Evolutionary conservation across 2,888 invertebrate genomes (phyloP).

Genomic region (Xestia xanthographa): DNA sequence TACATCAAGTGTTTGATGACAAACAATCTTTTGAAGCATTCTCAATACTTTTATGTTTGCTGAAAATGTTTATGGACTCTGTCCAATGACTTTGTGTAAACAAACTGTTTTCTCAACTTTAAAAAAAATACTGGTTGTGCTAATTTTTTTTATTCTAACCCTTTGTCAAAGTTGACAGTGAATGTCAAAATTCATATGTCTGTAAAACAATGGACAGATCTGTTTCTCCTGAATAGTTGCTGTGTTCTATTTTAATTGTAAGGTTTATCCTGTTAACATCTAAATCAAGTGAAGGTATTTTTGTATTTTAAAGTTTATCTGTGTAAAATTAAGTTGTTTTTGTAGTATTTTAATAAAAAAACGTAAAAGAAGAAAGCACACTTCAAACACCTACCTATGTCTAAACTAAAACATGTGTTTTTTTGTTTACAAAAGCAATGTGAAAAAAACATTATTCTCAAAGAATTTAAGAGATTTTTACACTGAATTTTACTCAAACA

Average conservation of each 20-base stretch:
- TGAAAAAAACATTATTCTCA: background rate
- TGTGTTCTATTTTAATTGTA: constrained; percentile 51
- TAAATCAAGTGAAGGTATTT: constrained; percentile 51
- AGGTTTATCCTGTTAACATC: constrained; percentile 52
- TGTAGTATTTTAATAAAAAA: background rate
- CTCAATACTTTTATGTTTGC: background rate
- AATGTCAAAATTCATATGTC: constrained; percentile 70
- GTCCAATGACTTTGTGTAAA: constrained; percentile 7
- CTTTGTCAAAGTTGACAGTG: constrained; percentile 63
- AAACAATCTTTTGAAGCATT: background rate
- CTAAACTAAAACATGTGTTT: constrained; percentile 15
- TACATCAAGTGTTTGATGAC: background rate
- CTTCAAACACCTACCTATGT: constrained; percentile 6
- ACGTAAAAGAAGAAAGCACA: background rate
- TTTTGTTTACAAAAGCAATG: constrained; percentile 40
- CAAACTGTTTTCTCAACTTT: background rate
- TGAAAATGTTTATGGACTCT: background rate
- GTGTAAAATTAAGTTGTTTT: background rate
- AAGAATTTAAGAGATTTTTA: constrained; percentile 11
- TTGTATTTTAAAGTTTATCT: constrained; percentile 25
- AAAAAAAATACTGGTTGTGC: constrained; percentile 40
- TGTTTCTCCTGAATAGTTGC: constrained; percentile 59
- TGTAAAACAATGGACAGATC: constrained; percentile 73
- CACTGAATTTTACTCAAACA: constrained; percentile 16
- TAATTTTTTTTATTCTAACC: constrained; percentile 40